Evolutionary conservation across 2,888 invertebrate genomes (phyloP).

Genomic region (Hypomecis punctinalis): DNA sequence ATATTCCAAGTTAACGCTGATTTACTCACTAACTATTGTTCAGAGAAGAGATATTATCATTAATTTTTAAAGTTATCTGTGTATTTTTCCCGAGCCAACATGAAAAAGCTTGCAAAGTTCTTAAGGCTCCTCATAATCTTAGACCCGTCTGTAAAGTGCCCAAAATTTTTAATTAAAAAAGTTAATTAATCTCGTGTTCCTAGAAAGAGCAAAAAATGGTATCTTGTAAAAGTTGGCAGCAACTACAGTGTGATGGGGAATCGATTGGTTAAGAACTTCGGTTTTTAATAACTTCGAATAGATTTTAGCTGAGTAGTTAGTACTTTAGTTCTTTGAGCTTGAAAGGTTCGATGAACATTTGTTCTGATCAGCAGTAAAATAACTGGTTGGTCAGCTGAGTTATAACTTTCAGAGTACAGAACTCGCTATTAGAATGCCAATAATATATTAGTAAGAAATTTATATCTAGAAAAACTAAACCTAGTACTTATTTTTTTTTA

Average conservation of each 20-base stretch:
- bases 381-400: too few relatives aligned
- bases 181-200: slow-evolving; percentile 45
- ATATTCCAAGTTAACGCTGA: slow-evolving; percentile 4
- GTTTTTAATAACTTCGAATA: slow-evolving; percentile 3
- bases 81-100: slow-evolving; percentile 22
- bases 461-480: too few relatives aligned
- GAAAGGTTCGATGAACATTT: too few relatives aligned
- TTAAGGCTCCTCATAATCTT: slow-evolving; percentile 36
- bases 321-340: too few relatives aligned
- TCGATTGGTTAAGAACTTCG: neutral
- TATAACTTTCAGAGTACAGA: too few relatives aligned
- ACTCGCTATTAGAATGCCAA: too few relatives aligned
- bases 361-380: too few relatives aligned
- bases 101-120: slow-evolving; percentile 32
- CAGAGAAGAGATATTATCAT: slow-evolving; percentile 22
- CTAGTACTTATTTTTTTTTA: too few relatives aligned
- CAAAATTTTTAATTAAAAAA: slow-evolving; percentile 49
- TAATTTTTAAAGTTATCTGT: slow-evolving; percentile 27
- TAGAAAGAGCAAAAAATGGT: slow-evolving; percentile 32
- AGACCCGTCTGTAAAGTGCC: slow-evolving; percentile 34
- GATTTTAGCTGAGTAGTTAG: neutral
- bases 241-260: slow-evolving; percentile 16
- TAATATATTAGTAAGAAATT: too few relatives aligned
- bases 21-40: slow-evolving; percentile 13
- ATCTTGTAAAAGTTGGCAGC: slow-evolving; percentile 22